Conservation (phyloP, 1,140 invertebrate species). For the Diorhabda carinulata region DNA sequence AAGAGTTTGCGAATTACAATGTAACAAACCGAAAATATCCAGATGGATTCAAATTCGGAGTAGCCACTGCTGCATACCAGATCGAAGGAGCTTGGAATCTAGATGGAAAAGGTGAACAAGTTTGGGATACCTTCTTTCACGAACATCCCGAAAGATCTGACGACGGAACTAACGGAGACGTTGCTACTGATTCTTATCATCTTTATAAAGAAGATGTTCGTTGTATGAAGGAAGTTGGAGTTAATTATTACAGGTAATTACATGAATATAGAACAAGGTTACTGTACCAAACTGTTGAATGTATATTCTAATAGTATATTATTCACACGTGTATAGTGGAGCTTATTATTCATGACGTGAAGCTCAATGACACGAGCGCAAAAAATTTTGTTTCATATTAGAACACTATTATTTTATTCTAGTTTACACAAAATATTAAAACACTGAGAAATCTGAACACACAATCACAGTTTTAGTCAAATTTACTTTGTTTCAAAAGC, state of each 20-base stretch:
- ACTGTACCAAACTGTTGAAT: too few relatives aligned
- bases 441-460: too few relatives aligned
- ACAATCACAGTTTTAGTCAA: too few relatives aligned
- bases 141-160: conserved; percentile 10
- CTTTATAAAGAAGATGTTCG: conserved; percentile 23
- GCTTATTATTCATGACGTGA: too few relatives aligned
- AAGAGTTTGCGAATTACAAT: conserved; percentile 11
- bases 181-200: conserved; percentile 25
- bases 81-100: conserved; percentile 13
- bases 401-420: too few relatives aligned
- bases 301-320: too few relatives aligned
- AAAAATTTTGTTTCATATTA: too few relatives aligned
- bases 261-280: too few relatives aligned
- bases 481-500: too few relatives aligned
- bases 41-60: conserved; percentile 4
- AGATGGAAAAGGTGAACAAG: conserved; percentile 11
- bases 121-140: conserved; percentile 12
- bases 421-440: too few relatives aligned
- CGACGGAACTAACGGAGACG: conserved; percentile 21
- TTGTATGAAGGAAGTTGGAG: conserved; percentile 20
- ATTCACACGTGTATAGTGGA: too few relatives aligned
- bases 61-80: conserved; percentile 12
- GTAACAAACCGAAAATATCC: conserved; percentile 6
- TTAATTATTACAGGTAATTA: conserved; percentile 17
- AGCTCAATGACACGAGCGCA: too few relatives aligned